Evolutionary conservation across 2,113 vertebrate species (phyloP), one percentile per base, ranked within the genome.

Genomic region (Xerus inauris): DNA sequence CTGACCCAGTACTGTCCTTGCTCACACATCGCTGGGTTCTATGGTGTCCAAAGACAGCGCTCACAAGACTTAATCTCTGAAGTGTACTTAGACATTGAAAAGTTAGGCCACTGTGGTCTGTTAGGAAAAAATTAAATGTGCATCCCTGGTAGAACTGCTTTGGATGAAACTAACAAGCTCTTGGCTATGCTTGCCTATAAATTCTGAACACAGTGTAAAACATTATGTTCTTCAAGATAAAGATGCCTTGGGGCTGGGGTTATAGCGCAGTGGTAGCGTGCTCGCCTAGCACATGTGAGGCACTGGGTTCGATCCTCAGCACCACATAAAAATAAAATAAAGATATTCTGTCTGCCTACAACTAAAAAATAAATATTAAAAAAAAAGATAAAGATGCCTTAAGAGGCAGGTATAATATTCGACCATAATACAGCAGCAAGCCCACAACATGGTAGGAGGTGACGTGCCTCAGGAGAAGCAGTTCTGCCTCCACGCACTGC

Each of bases 401-500:
- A 40, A 62, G 42, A 0, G 6, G 57, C 8, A 35, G 0, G 10
- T 72, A 6, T 26, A 17, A 10, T 42, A 67, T 30, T 35, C 35
- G 49, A 17, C n/a, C 3, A 0, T 0, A 13, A 35, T 4, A 1
- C 6, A 1, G 47, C 5, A 19, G 64, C 28, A 57, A 8, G 38
- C 26, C 26, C 69, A 2, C 1, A 4, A 16, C 1, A 1, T 0
- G 16, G 26, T 6, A 6, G 4, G 4, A 11, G 24, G 42, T 4
- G 30, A n/a, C 6, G 6, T 5, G 30, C 9, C 3, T 42, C 20
- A 0, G 32, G 30, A 84, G 17, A 7, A 17, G 40, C 20, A 3
- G 22, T 4, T n/a, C 47, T 0, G 2, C 9, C 8, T 59, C n/a
- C 14, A 20, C n/a, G 9, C 0, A 14, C 42, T 0, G 1, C 1